A percentile compares a stretch with the other conserved stretches of the same genome.
phyloP scores from a whole-genome alignment of 2,797 vertebrate genomes.

The Tolypeutes matacus region DNA sequence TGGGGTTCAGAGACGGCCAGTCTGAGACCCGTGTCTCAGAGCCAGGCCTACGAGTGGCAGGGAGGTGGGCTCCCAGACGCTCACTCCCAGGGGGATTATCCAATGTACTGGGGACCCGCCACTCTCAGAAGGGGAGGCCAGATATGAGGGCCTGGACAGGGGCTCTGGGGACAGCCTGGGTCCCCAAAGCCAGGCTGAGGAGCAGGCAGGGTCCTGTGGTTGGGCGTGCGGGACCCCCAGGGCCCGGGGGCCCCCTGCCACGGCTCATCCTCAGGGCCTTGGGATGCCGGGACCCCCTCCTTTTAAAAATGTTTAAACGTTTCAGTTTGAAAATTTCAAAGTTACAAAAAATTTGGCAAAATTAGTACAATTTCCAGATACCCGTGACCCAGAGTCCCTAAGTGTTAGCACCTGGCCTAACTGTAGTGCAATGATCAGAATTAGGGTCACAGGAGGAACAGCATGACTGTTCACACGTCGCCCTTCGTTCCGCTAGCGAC shows the following conservation, averaged over 20 bases:
- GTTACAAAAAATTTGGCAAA: background rate
- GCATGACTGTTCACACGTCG: background rate
- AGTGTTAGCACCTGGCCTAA: fast-evolving
- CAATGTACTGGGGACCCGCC: too few species aligned
- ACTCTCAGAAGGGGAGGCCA: background rate
- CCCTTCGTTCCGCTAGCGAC: background rate
- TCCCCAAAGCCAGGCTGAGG: too few species aligned
- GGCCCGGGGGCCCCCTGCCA: background rate
- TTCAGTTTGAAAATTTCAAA: background rate
- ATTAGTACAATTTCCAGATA: background rate
- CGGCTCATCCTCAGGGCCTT: background rate
- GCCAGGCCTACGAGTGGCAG: too few species aligned
- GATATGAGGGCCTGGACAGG: background rate
- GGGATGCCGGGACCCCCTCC: fast-evolving
- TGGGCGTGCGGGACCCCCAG: background rate
- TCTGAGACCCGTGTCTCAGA: too few species aligned
- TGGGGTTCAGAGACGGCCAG: background rate
- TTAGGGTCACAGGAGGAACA: too few species aligned
- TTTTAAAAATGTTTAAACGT: background rate
- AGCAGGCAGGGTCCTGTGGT: too few species aligned
- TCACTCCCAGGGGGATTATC: background rate
- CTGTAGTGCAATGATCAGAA: too few species aligned
- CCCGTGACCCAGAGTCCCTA: background rate
- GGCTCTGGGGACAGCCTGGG: too few species aligned
- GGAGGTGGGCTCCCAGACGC: background rate